Evolutionary conservation across 2,113 vertebrate species (phyloP).

Genomic region (Callospermophilus lateralis): DNA sequence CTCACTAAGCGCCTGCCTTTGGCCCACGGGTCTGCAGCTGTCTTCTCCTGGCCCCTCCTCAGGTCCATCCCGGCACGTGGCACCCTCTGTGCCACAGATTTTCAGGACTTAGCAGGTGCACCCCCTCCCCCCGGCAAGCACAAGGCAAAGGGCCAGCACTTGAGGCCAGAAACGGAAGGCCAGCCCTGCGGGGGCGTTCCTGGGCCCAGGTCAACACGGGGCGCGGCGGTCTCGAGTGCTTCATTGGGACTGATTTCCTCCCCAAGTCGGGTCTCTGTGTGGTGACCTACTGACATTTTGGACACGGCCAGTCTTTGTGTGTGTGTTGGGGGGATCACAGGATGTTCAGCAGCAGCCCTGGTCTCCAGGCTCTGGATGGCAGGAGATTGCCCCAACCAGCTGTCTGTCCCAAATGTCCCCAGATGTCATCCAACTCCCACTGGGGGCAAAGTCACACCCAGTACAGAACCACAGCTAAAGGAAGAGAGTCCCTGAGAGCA

Average conservation of each 20-base stretch:
- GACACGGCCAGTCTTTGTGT: not conserved
- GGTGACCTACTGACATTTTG: too few relatives aligned
- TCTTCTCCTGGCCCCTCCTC: not conserved
- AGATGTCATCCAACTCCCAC: not conserved
- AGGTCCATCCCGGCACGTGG: not conserved
- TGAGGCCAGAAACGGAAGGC: not conserved
- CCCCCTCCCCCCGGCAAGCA: not conserved
- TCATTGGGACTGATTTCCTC: too few relatives aligned
- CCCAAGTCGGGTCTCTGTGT: not conserved
- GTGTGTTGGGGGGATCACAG: too few relatives aligned
- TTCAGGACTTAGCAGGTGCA: not conserved
- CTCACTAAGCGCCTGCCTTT: rapidly evolving
- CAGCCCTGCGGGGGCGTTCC: rapidly evolving
- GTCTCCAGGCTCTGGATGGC: too few relatives aligned
- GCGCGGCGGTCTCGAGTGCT: not conserved
- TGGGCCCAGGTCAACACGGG: rapidly evolving
- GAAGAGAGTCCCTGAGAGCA: not conserved
- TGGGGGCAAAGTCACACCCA: not conserved
- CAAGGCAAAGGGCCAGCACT: not conserved
- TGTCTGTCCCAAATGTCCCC: not conserved
- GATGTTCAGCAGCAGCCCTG: too few relatives aligned
- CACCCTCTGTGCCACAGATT: not conserved
- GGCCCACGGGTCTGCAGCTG: rapidly evolving
- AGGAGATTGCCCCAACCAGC: too few relatives aligned
- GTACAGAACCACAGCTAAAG: not conserved